Conservation (phyloP, 2,888 invertebrate species). For the Dione vanillae region DNA sequence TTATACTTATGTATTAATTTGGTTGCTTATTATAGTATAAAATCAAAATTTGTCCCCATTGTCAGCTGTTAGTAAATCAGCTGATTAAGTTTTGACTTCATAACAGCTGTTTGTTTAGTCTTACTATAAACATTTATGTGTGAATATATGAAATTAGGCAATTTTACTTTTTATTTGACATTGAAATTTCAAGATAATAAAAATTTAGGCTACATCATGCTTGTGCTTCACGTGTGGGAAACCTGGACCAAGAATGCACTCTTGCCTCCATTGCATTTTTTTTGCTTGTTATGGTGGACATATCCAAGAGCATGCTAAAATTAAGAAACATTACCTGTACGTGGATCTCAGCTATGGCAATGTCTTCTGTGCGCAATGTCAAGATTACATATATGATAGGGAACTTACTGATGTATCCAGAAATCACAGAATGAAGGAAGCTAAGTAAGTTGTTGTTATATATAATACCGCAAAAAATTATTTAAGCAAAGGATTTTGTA, state of each 20-base stretch:
- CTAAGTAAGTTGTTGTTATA: constrained; percentile 71
- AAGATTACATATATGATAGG: constrained; percentile 95
- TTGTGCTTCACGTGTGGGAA: constrained; percentile 92
- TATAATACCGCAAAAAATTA: background rate
- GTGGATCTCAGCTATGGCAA: constrained; percentile 95
- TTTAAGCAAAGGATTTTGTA: background rate
- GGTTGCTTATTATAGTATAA: background rate
- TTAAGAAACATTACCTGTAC: constrained; percentile 92
- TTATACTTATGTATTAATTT: background rate
- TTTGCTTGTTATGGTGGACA: constrained; percentile 96
- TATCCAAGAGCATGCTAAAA: constrained; percentile 93
- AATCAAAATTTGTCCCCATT: constrained; percentile 33
- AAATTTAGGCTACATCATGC: constrained; percentile 89
- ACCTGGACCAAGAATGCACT: constrained; percentile 91
- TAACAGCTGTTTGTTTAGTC: constrained; percentile 67
- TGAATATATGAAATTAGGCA: background rate
- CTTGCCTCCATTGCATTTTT: constrained; percentile 95
- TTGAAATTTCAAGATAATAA: constrained; percentile 36
- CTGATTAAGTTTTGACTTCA: constrained; percentile 78
- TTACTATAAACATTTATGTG: constrained; percentile 2
- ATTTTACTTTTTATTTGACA: background rate
- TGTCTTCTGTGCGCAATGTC: constrained; percentile 94
- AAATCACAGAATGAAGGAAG: constrained; percentile 81
- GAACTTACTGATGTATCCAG: constrained; percentile 86
- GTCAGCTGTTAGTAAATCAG: constrained; percentile 63